These are phyloP conservation scores for Blera fallax DNA, from an alignment of 2,888 invertebrate species.

Conservation along the genomic window DNA sequence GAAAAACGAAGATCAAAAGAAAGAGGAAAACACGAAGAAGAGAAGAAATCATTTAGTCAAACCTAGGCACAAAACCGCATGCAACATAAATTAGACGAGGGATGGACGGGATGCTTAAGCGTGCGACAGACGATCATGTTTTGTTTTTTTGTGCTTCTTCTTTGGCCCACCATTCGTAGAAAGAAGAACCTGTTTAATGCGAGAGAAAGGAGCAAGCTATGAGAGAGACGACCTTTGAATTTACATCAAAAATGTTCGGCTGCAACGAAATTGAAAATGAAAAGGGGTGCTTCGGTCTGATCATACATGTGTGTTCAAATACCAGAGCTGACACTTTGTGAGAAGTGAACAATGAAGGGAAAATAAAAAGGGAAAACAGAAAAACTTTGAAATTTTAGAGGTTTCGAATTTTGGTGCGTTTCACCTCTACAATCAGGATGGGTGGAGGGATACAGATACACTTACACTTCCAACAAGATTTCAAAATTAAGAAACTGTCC, in stretches of 20 bases:
- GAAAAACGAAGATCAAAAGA: constrained; percentile 32
- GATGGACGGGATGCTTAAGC: background rate
- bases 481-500: no score
- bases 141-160: constrained; percentile 32
- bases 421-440: no score
- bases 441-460: no score
- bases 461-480: no score
- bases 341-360: no score
- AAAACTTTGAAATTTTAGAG: no score
- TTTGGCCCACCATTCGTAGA: constrained; percentile 3
- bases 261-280: background rate
- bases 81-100: background rate
- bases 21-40: constrained; percentile 24
- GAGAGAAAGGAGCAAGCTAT: background rate
- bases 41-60: background rate
- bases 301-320: background rate
- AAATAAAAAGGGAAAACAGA: no score
- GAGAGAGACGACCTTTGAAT: background rate
- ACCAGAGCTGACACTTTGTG: constrained; percentile 11
- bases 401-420: no score
- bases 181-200: constrained; percentile 10
- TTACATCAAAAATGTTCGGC: background rate
- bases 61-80: background rate
- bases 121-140: background rate
- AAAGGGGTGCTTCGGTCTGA: background rate